Base-by-base conservation (phyloP, 2,113 vertebrate species). In the Peromyscus maniculatus region DNA sequence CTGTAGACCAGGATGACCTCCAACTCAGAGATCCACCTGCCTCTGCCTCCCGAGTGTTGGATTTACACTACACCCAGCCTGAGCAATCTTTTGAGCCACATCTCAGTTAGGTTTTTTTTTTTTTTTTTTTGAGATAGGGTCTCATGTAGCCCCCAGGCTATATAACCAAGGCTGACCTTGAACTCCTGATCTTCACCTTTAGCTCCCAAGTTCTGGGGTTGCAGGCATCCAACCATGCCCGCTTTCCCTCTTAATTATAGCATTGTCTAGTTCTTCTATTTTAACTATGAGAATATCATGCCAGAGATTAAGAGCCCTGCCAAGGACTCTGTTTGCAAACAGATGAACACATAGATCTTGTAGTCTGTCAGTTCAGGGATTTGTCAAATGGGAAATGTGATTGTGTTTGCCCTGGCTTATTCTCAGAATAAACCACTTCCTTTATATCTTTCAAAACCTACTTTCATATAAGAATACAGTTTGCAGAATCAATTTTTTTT, bases 401-500 rank as follows among this genome's bases (percentile, higher is more conserved):
- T 91, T 80, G 43, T 72, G 75, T 36, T 88, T 66, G 62, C 26
- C 66, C 8, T 94, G 75, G 64, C 92, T 95, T 93, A 7, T 95
- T 94, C 87, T 96, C 71, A 89, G 78, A 97, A 91, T 67, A 78
- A 55, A 67, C 62, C 5, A 52, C 21, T 89, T 96, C 77, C 77
- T 95, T 96, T 95, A 62, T 69, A 57, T 75, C 55, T 96, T 87
- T 83, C 67, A 91, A 94, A 96, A 79, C 57, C 69, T 91, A 26
- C 83, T 80, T 72, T 71, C 49, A 33, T 46, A n/a, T 75, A 62
- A 75, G 36, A 72, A 16, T 43, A 12, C 66, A 57, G 87, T 80
- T 96, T 82, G 16, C 9, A 93, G 52, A 87, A 94, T 91, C 52
- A 93, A 39, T 59, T 91, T 91, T 90, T 90, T 90, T 59, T 90